Conservation (phyloP, 2,888 invertebrate genomes). For the Eupeodes luniger region DNA sequence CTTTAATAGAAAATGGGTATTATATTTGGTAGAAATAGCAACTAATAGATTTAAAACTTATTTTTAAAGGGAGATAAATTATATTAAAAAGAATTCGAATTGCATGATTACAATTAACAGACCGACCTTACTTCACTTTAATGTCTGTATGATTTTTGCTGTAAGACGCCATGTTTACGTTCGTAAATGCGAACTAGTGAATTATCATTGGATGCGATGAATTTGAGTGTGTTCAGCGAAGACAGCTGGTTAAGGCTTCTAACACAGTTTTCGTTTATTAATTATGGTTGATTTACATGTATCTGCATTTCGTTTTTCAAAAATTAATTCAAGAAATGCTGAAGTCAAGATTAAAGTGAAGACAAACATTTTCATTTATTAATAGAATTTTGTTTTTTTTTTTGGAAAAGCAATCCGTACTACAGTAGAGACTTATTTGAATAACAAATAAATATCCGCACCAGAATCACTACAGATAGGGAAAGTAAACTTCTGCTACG, state of each 20-base stretch:
- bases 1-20: neutral
- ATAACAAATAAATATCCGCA: too few relatives aligned
- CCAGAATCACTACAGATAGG: too few relatives aligned
- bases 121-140: neutral
- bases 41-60: neutral
- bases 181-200: neutral
- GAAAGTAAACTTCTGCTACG: too few relatives aligned
- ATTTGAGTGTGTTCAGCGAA: neutral
- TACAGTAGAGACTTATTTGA: too few relatives aligned
- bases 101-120: constrained; percentile 8
- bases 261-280: neutral
- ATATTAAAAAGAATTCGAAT: neutral
- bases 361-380: too few relatives aligned
- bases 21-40: neutral
- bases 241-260: neutral
- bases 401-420: too few relatives aligned
- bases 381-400: too few relatives aligned
- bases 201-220: neutral
- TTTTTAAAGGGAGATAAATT: neutral
- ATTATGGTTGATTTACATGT: too few relatives aligned
- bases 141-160: neutral
- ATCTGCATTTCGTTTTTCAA: too few relatives aligned
- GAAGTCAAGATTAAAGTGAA: too few relatives aligned
- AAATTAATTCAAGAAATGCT: too few relatives aligned
- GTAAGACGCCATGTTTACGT: constrained; percentile 24